Evolutionary conservation across 2,797 vertebrate species (phyloP).

Genomic region (Spinibarbus caldwelli): DNA sequence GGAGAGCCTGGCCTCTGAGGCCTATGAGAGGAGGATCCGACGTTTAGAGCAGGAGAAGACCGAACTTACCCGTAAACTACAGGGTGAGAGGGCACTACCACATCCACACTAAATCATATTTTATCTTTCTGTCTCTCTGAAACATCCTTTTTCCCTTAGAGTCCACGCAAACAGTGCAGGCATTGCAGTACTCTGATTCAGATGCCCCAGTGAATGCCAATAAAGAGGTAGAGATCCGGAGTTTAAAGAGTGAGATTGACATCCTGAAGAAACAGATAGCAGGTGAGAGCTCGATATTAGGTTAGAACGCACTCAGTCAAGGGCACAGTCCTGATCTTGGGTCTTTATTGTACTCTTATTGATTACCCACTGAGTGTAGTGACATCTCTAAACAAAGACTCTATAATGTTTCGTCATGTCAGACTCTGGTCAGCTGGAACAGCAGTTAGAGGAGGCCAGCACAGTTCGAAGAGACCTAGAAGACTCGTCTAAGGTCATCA

Average conservation of each 20-base stretch:
- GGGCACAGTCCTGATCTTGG: not conserved
- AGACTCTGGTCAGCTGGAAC: conserved; percentile 89
- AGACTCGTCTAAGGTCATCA: conserved; percentile 90
- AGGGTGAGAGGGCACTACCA: conserved; percentile 80
- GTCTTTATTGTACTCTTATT: not conserved
- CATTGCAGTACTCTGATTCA: conserved; percentile 86
- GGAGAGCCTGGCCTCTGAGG: conserved; percentile 94
- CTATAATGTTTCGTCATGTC: conserved; percentile 57
- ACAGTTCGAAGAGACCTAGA: conserved; percentile 84
- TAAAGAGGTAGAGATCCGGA: conserved; percentile 95
- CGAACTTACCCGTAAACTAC: conserved; percentile 95
- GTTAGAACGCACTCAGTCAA: not conserved
- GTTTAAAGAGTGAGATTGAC: conserved; percentile 94
- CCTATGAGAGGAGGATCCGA: conserved; percentile 95
- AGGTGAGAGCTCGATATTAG: conserved; percentile 72
- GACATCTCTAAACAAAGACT: not conserved
- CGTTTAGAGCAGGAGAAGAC: conserved; percentile 95
- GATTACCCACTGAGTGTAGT: not conserved
- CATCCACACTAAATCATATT: not conserved
- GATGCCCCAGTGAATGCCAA: conserved; percentile 83
- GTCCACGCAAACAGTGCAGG: conserved; percentile 94
- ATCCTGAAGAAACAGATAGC: conserved; percentile 92
- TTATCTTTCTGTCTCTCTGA: conserved; percentile 2
- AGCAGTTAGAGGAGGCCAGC: conserved; percentile 89
- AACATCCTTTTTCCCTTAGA: conserved; percentile 73